Base-by-base conservation (phyloP, 2,113 vertebrate species). In the Chroicocephalus ridibundus region DNA sequence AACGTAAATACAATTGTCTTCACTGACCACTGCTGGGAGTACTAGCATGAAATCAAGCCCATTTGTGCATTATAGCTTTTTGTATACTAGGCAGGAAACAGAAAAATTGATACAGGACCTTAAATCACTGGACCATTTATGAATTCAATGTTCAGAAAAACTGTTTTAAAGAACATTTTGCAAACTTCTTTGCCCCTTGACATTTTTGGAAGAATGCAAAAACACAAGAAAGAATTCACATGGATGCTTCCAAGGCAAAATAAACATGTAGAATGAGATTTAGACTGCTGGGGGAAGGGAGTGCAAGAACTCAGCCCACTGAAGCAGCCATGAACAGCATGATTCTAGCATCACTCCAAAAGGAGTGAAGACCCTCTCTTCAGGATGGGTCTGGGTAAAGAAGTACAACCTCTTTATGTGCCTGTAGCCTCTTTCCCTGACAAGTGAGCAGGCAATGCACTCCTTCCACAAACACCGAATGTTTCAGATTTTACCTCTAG, bases 1-100 rank as follows among this genome's bases (percentile, higher is more conserved):
- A 95, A 97, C 0, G 29, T 85, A 96, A 95, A 97, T 85, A 85
- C 68, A 87, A 65, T 90, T 94, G 89, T 95, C 89, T 87, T 82
- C 70, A 36, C 62, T 95, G 91, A 51, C 75, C 89, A 49, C 66
- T 89, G 81, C 79, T 93, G 70, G 74, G 54, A 93, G 58, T 49
- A 38, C 12, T 55, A 49, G 76, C 38, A 58, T 14, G 31, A 90
- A 87, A 81, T 52, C 25, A 49, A 84, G 42, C 29, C 46, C 34
- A 8, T 69, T 79, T 69, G 44, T 31, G 57, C 54, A 61, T 26
- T 46, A 69, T 0, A 54, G 52, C 29, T 17, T 57, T 92, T 69
- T 82, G 42, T 46, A 25, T 18, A 6, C 9, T 24, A 58, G 51
- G 72, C 13, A 84, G 29, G 44, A 91, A 62, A 66, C 44, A 88